A percentile compares a stretch with the other conserved stretches of the same genome.
These are phyloP conservation scores for Otolemur garnettii DNA, from an alignment of 2,113 vertebrate species.

Conservation along the genomic window DNA sequence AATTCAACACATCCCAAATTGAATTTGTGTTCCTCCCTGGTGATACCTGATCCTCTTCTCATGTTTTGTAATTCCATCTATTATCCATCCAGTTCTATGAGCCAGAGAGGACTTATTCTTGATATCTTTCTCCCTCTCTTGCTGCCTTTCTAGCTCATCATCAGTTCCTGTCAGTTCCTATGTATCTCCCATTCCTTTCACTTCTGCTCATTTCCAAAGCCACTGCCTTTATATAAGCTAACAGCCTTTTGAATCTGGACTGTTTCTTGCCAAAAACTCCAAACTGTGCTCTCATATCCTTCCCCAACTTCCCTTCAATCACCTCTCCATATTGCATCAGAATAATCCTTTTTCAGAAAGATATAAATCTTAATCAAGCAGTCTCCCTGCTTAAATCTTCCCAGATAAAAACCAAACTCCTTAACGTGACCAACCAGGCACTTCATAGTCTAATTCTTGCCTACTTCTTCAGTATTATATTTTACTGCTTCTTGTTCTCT, in stretches of 20 bases:
- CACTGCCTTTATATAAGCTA: neutral
- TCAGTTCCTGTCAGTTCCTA: neutral
- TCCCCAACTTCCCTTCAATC: neutral
- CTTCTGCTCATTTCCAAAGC: neutral
- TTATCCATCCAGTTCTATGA: neutral
- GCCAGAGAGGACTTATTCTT: neutral
- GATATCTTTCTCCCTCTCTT: neutral
- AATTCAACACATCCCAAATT: conserved; percentile 10
- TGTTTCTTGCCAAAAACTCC: conserved; percentile 41
- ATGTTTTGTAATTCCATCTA: neutral
- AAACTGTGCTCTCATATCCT: neutral
- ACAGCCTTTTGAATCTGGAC: neutral
- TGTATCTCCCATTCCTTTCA: neutral
- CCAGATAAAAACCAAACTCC: neutral
- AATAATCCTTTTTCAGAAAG: neutral
- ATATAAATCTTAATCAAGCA: neutral
- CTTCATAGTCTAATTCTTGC: neutral
- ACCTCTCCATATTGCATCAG: neutral
- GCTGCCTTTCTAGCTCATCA: neutral
- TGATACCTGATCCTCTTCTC: neutral
- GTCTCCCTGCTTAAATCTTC: neutral
- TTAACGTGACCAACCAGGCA: neutral
- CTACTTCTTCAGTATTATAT: conserved; percentile 15
- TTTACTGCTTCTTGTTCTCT: neutral
- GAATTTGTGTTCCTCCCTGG: conserved; percentile 2